Base-by-base conservation (phyloP, 2,797 vertebrate genomes). In the Hirundo rustica region DNA sequence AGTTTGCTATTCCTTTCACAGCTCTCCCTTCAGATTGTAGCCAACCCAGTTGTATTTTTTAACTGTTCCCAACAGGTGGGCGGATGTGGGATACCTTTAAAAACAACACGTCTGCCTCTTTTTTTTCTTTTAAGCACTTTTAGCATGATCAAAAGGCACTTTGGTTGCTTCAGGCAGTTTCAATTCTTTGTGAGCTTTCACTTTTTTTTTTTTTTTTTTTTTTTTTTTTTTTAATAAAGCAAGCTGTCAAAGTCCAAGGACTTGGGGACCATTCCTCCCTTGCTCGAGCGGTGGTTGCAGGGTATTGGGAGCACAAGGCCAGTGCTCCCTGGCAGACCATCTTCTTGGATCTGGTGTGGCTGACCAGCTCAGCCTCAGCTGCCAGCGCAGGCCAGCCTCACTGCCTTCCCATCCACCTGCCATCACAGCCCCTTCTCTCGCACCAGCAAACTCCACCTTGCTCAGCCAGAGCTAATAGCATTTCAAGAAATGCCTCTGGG, bases 141-240 rank as follows among this genome's bases (percentile, higher is more conserved):
- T 4, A 73, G 36, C 7, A 29, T 53, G 19, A 95, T 80, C 91
- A 85, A 96, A 92, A 96, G 71, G 66, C 22, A 29, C 45, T 91
- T 77, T 5, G 67, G 22, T 91, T 96, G 87, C 85, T 93, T 94
- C 57, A 79, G 88, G 91, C 67, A 78, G 83, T 95, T 95, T 94
- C 74, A 95, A 64, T 82, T 74, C 89, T 94, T 95, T 29, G 51
- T 68, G 66, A 95, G 73, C 36, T 60, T 89, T 92, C 32, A 7
- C n/a, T 42, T 62, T 58, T 48, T 20, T 48, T 22, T 36, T 34
- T 38, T 38, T 20, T 36, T 34, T 38, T 38, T 20, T 38, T 38
- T 42, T 62, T 58, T 47, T 21, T 55, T 22, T 36, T 34, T 38
- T 38, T 13, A 23, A 66, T 32, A 36, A 77, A 71, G 42, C 44